Conservation (phyloP, 2,113 vertebrate genomes). For the Rattus rattus region DNA sequence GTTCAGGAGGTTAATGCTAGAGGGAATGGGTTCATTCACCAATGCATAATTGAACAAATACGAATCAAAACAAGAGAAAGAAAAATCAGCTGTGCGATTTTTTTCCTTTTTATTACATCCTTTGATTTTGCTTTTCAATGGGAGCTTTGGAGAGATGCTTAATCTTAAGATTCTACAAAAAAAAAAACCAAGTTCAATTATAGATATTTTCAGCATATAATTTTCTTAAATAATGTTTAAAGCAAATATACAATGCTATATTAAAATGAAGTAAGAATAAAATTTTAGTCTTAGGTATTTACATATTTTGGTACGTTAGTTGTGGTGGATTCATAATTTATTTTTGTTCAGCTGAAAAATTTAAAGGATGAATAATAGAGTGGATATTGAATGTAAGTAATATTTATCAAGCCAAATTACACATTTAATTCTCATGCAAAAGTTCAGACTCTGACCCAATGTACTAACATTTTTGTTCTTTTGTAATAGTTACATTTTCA, state of each 20-base stretch:
- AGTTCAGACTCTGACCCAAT: background rate
- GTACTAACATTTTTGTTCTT: background rate
- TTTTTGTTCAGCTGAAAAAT: background rate
- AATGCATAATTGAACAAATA: slow-evolving; percentile 55
- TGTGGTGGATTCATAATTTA: background rate
- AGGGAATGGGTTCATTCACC: slow-evolving; percentile 58
- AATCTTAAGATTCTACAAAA: background rate
- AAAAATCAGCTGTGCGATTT: background rate
- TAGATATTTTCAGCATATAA: background rate
- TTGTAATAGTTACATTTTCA: background rate
- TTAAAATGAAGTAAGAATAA: background rate
- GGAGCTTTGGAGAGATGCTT: background rate
- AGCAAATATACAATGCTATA: background rate
- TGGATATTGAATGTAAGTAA: background rate
- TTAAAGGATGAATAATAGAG: background rate
- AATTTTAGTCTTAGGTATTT: background rate
- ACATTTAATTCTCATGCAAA: background rate
- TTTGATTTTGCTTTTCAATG: slow-evolving; percentile 23
- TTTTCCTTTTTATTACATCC: background rate
- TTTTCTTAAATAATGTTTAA: background rate
- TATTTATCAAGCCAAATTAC: background rate
- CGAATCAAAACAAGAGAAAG: slow-evolving; percentile 54
- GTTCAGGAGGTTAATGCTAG: slow-evolving; percentile 73
- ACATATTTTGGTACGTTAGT: background rate
- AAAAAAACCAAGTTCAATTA: slow-evolving; percentile 40